Evolutionary conservation across 1,140 invertebrate genomes (phyloP).

Genomic region (Oncopodura yosiiana): DNA sequence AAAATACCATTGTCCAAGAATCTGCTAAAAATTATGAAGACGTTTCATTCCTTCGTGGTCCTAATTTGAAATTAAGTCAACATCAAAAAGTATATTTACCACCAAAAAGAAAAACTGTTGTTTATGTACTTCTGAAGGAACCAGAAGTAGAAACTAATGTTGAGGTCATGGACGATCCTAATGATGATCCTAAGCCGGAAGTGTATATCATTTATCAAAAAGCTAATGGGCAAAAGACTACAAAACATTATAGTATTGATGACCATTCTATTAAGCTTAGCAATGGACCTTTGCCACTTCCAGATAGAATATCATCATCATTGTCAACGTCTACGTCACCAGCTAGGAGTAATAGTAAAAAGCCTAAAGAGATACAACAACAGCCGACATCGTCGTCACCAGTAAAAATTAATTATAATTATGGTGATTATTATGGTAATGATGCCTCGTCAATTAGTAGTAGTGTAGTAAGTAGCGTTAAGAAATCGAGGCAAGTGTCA

Average conservation of each 20-base stretch:
- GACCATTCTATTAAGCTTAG: too few species aligned
- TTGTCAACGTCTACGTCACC: neutral
- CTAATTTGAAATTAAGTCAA: constrained; percentile 14
- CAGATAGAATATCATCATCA: neutral
- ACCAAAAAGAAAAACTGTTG: constrained; percentile 26
- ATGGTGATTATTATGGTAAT: too few species aligned
- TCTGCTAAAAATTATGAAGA: constrained; percentile 6
- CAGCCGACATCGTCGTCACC: neutral
- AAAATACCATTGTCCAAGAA: constrained; percentile 17
- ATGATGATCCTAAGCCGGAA: constrained; percentile 25
- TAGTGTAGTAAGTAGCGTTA: too few species aligned
- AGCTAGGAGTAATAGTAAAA: neutral
- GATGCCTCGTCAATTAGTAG: too few species aligned
- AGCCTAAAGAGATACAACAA: neutral
- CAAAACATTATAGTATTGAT: constrained; percentile 12
- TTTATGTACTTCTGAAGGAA: constrained; percentile 27
- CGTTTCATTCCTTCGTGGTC: constrained; percentile 21
- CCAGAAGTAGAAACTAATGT: constrained; percentile 24
- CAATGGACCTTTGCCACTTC: neutral
- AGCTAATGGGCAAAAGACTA: constrained; percentile 7
- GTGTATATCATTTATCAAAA: constrained; percentile 28
- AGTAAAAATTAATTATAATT: too few species aligned
- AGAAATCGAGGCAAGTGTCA: too few species aligned
- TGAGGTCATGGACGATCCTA: constrained; percentile 15
- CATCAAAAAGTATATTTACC: constrained; percentile 27